Percentiles rank a stretch among this genome's conserved stretches.
Evolutionary conservation across 2,113 vertebrate species (phyloP).

Genomic region (Oxyruncus cristatus): DNA sequence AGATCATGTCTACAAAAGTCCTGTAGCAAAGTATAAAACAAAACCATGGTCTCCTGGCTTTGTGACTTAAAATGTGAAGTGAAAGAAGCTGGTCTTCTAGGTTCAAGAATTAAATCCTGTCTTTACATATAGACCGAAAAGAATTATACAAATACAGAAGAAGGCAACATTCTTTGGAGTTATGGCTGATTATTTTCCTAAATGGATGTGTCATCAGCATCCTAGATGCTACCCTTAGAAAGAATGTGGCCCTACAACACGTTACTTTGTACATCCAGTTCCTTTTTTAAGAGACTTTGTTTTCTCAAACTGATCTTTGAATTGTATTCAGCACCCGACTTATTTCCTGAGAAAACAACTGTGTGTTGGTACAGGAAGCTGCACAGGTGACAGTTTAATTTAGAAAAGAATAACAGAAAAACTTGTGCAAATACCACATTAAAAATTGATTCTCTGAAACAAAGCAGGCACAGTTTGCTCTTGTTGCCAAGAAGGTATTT

Average conservation of each 20-base stretch:
- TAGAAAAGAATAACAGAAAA: background rate
- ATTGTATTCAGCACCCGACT: background rate
- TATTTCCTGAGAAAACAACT: conserved; percentile 14
- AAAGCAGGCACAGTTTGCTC: background rate
- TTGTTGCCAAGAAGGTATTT: background rate
- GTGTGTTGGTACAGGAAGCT: background rate
- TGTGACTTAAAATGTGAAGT: background rate
- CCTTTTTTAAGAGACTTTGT: background rate
- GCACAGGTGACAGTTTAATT: conserved; percentile 10
- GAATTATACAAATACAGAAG: background rate
- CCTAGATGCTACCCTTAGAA: conserved; percentile 9
- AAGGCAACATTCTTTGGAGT: background rate
- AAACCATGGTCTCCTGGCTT: background rate
- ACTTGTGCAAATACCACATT: background rate
- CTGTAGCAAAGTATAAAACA: background rate
- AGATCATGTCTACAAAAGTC: background rate
- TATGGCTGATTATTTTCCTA: conserved; percentile 23
- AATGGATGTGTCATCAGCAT: background rate
- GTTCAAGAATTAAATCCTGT: background rate
- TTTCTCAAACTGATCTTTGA: conserved; percentile 8
- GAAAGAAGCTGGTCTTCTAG: background rate
- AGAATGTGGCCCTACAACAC: conserved; percentile 22
- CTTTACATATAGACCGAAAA: background rate
- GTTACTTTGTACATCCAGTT: background rate
- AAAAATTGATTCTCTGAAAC: background rate